Base-by-base conservation (phyloP, 2,113 vertebrate species). In the Dunckerocampus dactyliophorus region DNA sequence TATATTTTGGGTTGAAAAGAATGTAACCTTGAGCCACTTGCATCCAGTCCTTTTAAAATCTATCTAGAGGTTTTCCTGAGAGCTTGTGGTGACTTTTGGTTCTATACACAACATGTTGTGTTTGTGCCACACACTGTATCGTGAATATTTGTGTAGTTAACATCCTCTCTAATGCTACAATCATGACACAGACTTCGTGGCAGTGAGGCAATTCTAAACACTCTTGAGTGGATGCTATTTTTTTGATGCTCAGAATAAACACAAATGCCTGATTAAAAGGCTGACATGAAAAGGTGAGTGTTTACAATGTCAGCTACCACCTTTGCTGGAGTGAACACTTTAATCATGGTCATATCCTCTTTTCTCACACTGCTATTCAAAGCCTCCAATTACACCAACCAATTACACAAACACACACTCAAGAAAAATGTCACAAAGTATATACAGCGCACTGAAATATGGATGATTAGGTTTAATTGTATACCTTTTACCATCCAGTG, bases 281-380 rank as follows among this genome's bases (percentile, higher is more conserved):
- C 49, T 82, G 20, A 81, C 85, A 85, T 77, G 74, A 83, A 84
- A 85, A 86, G 85, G 85, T 85, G 82, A 87, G 88, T 89, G 87
- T 89, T 89, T 89, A 88, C 82, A 82, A 87, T 85, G 76, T 67
- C 77, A 89, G 87, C 85, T 87, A 85, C 79, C 85, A 85, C 84
- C 84, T 89, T 85, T 83, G 76, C 84, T 82, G 84, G 76, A 82
- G 82, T 75, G 82, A 82, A 63, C 62, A 42, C 80, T 87, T 83
- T 87, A 89, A 89, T 87, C 83, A 83, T 62, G 76, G 76, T 82
- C 86, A 86, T 85, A 81, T 81, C 71, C 76, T 20, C 56, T 45
- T 69, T 69, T 77, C 74, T 75, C 66, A 58, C 51, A 62, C 69
- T 56, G 57, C 56, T 59, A 50, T 57, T 52, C 71, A 74, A 72